Conservation (phyloP, 2,888 invertebrate genomes). For the Caenorhabditis uteleia region DNA sequence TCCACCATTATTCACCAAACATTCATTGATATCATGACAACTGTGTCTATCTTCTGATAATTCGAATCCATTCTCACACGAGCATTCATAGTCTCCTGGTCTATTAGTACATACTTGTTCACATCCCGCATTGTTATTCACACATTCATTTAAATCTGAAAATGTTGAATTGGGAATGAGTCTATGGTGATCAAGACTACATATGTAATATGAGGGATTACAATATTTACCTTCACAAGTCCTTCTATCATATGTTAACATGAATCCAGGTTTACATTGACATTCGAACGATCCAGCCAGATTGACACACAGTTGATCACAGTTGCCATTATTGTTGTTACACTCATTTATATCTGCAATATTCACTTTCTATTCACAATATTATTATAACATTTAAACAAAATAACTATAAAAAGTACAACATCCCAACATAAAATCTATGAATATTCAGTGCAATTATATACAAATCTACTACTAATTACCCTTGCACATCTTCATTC, state of each 20-base stretch:
- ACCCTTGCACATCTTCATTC: constrained; percentile 43
- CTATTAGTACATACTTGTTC: constrained; percentile 85
- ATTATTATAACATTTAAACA: background rate
- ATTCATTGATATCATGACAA: constrained; percentile 82
- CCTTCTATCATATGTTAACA: constrained; percentile 52
- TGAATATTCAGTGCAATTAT: background rate
- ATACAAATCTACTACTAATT: constrained; percentile 4
- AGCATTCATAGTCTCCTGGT: constrained; percentile 82
- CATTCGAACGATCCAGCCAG: constrained; percentile 81
- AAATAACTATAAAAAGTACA: background rate
- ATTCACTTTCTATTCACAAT: background rate
- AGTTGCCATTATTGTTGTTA: constrained; percentile 80
- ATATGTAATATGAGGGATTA: background rate
- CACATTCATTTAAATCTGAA: constrained; percentile 83
- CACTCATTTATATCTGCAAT: constrained; percentile 82
- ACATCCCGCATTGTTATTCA: constrained; percentile 82
- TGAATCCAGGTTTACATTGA: constrained; percentile 80
- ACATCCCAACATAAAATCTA: background rate
- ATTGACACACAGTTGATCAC: constrained; percentile 86
- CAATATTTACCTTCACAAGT: constrained; percentile 53
- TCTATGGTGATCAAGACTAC: background rate
- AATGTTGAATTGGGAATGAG: background rate
- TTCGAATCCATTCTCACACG: constrained; percentile 82
- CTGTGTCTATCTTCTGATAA: constrained; percentile 83
- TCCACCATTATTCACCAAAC: constrained; percentile 70